Evolutionary conservation across 2,113 vertebrate species (phyloP).

Genomic region (Orthonyx spaldingii): DNA sequence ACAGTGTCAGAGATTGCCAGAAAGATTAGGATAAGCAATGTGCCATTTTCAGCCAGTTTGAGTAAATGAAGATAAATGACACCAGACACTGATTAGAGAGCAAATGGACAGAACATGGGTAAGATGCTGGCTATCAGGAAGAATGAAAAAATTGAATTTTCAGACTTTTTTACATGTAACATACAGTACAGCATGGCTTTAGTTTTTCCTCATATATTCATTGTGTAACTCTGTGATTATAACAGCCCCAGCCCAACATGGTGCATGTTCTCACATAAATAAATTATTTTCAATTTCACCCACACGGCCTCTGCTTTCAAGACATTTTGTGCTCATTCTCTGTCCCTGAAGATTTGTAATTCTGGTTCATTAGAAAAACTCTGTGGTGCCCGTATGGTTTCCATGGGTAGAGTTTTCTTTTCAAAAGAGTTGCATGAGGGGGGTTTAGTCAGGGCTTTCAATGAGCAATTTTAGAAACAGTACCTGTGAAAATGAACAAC

Average conservation of each 20-base stretch:
- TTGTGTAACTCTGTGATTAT: neutral
- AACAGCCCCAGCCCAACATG: neutral
- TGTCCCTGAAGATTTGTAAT: neutral
- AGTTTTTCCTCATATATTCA: neutral
- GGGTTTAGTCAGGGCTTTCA: neutral
- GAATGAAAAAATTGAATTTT: neutral
- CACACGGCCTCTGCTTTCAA: neutral
- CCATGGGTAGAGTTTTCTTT: neutral
- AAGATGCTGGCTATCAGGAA: neutral
- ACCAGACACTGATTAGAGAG: neutral
- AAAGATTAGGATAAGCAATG: conserved; percentile 6
- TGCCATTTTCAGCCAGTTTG: neutral
- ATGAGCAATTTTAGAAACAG: neutral
- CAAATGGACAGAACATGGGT: neutral
- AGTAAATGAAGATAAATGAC: conserved; percentile 35
- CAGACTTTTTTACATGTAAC: neutral
- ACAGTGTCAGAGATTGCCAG: neutral
- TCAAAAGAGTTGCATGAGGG: neutral
- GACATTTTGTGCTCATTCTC: neutral
- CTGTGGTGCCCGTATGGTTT: neutral
- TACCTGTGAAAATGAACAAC: neutral
- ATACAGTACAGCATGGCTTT: neutral
- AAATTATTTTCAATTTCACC: neutral
- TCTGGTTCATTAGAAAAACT: neutral
- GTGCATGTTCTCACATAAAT: neutral